Base-by-base conservation (phyloP, 92 coral and sea anemone genomes). In the Muricea muricata region DNA sequence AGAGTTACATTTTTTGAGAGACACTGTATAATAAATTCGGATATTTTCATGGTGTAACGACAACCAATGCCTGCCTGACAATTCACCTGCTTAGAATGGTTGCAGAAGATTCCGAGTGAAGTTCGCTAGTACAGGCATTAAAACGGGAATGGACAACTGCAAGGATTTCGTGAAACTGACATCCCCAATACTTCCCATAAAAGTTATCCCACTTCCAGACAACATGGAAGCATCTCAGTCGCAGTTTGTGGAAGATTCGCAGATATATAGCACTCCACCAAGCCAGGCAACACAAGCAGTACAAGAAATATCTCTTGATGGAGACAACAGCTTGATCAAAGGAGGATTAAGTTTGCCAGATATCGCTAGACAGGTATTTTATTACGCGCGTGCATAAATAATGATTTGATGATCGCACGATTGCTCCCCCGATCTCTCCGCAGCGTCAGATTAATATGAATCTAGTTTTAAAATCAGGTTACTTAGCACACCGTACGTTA, bases 101-200 rank as follows among this genome's bases (percentile, higher is more conserved):
- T 80, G 89, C 11, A 81, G 97, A 61, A 88, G 91, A 37, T 96
- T 93, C 80, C 91, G 99, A 24, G 82, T 96, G 54, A 93, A 91
- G 88, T 96, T 96, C 73, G 79, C 81, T 42, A 88, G 66, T 32
- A 87, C 90, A 10, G 81, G 84, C 17, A 82, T 87, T 6, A 55
- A 72, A 67, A 85, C 93, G 7, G 89, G 94, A 23, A 13, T 30
- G 23, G 97, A 87, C 45, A 83, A 81, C 61, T 96, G 99, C 73
- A 91, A 83, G 12, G 94, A 93, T 46, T 93, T 96, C 67, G 90
- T 93, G 39, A 70, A 60, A 25, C 70, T 67, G 42, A 88, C 92
- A 58, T 88, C 96, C n/a, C 79, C 89, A 11, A 76, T 85, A 25
- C 57, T 96, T 41, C 86, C 92, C 5, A 87, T 96, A 18, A 85